Conservation (phyloP, 2,888 invertebrate genomes). For the Brachylomia viminalis region DNA sequence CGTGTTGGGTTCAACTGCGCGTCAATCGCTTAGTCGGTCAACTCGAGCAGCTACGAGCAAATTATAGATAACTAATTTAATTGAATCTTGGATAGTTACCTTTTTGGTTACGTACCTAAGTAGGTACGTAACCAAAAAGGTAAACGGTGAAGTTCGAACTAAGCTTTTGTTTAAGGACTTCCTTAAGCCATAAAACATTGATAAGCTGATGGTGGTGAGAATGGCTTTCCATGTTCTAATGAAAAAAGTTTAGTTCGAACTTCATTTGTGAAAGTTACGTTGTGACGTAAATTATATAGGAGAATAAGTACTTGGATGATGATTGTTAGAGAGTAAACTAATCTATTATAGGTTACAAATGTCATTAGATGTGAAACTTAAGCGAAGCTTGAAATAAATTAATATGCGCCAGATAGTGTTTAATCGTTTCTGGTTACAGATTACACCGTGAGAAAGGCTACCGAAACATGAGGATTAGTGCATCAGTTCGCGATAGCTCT, state of each 20-base stretch:
- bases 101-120: too few species aligned
- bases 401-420: not conserved
- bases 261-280: not conserved
- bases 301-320: not conserved
- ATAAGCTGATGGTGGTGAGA: not conserved
- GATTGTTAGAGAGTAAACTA: not conserved
- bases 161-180: too few species aligned
- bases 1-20: conserved; percentile 10
- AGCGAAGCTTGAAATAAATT: not conserved
- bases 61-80: conserved; percentile 10
- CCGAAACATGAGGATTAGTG: not conserved
- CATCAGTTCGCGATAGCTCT: not conserved
- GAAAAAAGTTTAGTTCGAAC: not conserved
- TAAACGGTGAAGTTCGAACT: too few species aligned
- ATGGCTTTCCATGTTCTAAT: not conserved
- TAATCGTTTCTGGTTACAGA: conserved; percentile 1
- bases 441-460: not conserved
- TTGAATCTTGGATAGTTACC: not conserved
- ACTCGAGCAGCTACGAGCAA: conserved; percentile 7
- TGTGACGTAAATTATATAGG: not conserved
- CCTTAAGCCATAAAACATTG: not conserved
- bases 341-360: not conserved
- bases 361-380: not conserved
- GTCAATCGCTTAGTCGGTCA: conserved; percentile 23
- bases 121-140: too few species aligned